Conservation (phyloP, 1,140 invertebrate species). For the Triops longicaudatus region DNA sequence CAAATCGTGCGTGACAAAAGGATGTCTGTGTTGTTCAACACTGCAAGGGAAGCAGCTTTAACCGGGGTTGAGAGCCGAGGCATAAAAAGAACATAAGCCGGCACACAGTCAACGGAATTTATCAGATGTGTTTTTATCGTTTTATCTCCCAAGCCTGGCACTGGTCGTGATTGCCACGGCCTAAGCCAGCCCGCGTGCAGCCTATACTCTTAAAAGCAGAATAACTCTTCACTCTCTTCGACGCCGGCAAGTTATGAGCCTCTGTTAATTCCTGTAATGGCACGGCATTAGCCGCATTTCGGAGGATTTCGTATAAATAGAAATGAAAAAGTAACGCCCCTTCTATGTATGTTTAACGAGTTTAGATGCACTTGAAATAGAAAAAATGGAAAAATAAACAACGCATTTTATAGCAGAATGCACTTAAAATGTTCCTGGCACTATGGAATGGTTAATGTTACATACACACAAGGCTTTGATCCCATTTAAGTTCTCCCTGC, state of each 20-base stretch:
- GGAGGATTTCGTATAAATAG: background rate
- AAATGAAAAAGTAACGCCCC: background rate
- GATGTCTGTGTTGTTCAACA: conserved; percentile 1
- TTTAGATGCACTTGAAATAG: background rate
- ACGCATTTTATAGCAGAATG: no score
- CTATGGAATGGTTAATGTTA: no score
- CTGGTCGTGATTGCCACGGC: background rate
- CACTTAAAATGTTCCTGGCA: no score
- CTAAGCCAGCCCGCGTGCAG: background rate
- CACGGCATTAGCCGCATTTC: background rate
- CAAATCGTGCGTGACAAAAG: conserved; percentile 14
- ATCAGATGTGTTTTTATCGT: conserved; percentile 10
- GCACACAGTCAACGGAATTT: background rate
- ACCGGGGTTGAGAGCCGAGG: background rate
- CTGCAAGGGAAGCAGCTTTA: background rate
- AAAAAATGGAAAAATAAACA: no score
- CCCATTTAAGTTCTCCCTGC: no score
- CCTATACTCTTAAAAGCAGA: background rate
- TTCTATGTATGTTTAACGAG: background rate
- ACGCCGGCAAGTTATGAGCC: background rate
- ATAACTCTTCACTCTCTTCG: background rate
- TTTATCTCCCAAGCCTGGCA: background rate
- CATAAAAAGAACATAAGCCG: background rate
- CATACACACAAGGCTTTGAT: no score
- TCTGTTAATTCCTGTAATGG: background rate